These are phyloP conservation scores for Molossus molossus DNA, from an alignment of 2,797 vertebrate genomes.

Conservation along the genomic window DNA sequence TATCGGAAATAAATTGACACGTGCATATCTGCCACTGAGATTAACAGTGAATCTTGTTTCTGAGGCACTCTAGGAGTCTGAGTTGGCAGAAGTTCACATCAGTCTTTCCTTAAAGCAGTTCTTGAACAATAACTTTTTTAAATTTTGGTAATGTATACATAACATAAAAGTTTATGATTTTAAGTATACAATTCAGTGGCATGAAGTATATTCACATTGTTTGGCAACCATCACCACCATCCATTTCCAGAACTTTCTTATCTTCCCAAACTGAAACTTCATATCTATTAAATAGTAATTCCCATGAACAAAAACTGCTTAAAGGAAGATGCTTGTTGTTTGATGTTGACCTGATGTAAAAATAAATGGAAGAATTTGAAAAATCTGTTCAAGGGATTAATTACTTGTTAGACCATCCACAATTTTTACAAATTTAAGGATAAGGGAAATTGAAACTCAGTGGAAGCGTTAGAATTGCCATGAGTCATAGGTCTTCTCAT, in stretches of 20 bases:
- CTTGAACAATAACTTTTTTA: constrained; percentile 17
- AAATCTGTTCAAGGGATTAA: background rate
- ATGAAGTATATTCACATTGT: background rate
- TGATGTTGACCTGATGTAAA: background rate
- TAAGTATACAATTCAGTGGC: background rate
- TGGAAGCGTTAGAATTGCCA: background rate
- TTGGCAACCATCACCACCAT: background rate
- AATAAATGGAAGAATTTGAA: background rate
- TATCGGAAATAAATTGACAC: background rate
- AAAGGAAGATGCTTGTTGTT: background rate
- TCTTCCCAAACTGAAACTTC: background rate
- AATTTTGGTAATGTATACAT: background rate
- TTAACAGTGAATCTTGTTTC: background rate
- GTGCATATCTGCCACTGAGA: background rate
- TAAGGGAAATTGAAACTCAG: background rate
- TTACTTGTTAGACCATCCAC: background rate
- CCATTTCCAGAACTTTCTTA: background rate
- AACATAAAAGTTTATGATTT: background rate
- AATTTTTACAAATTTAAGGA: background rate
- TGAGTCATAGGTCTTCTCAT: background rate
- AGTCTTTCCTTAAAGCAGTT: constrained; percentile 46
- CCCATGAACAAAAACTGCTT: background rate
- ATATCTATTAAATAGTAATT: background rate
- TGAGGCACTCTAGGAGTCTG: background rate
- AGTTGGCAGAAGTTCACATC: background rate